Evolutionary conservation across 2,888 invertebrate genomes (phyloP).

Genomic region (Mesoligia furuncula): DNA sequence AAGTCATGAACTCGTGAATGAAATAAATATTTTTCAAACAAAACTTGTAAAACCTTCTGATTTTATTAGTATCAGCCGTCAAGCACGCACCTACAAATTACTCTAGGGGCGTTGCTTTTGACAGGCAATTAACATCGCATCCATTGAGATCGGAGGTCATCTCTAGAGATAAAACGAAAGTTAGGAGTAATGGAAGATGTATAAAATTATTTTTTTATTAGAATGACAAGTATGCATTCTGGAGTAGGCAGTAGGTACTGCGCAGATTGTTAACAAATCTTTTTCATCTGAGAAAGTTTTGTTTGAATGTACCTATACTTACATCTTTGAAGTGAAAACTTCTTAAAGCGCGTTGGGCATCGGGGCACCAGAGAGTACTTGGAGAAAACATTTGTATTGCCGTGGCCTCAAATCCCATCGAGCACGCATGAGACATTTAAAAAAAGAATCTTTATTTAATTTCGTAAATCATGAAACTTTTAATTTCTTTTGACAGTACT

Average conservation of each 20-base stretch:
- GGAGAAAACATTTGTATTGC: too few species aligned
- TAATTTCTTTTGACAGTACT: too few species aligned
- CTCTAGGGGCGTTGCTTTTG: conserved; percentile 65
- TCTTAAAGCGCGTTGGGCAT: too few species aligned
- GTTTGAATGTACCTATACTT: background rate
- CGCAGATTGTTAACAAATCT: background rate
- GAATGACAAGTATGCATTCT: background rate
- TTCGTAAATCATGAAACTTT: too few species aligned
- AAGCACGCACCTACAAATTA: conserved; percentile 55
- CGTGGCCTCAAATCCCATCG: too few species aligned
- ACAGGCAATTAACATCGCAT: conserved; percentile 76
- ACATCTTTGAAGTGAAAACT: too few species aligned
- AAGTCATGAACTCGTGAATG: background rate
- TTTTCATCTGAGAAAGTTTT: background rate
- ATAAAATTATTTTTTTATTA: background rate
- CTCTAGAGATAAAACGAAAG: conserved; percentile 63
- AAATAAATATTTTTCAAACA: background rate
- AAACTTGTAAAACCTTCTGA: conserved; percentile 8
- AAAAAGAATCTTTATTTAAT: too few species aligned
- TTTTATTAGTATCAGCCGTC: conserved; percentile 40
- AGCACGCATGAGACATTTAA: too few species aligned
- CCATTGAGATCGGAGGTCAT: conserved; percentile 68
- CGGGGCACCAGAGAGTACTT: too few species aligned
- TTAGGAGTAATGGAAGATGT: conserved; percentile 6
- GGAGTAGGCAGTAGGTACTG: background rate